A percentile compares a stretch with the other conserved stretches of the same genome.
These are phyloP conservation scores for Achlya flavicornis DNA, from an alignment of 2,888 invertebrate genomes.

Conservation along the genomic window DNA sequence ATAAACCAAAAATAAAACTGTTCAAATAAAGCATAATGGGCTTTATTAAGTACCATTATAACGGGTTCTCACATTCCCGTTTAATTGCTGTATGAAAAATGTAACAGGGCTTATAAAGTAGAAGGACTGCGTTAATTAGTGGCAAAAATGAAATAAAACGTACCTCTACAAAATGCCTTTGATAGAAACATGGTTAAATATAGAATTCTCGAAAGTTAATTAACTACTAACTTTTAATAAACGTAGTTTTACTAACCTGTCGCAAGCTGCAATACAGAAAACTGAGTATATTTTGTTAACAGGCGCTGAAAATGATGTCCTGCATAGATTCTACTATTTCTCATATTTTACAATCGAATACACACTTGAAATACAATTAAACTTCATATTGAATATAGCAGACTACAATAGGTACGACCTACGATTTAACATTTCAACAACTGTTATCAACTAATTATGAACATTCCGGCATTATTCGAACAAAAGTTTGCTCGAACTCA, in stretches of 20 bases:
- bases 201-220: neutral
- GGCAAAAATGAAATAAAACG: neutral
- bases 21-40: constrained; percentile 24
- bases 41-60: constrained; percentile 28
- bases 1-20: too few relatives aligned
- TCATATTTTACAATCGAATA: neutral
- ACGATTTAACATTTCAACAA: neutral
- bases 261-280: too few relatives aligned
- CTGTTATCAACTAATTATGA: neutral
- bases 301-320: too few relatives aligned
- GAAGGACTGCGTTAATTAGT: neutral
- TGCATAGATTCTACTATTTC: neutral
- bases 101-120: neutral
- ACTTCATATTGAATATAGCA: neutral
- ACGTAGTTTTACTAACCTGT: too few relatives aligned
- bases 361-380: neutral
- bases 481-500: neutral
- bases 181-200: neutral
- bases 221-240: too few relatives aligned
- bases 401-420: neutral
- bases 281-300: too few relatives aligned
- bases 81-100: constrained; percentile 18
- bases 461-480: neutral
- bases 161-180: neutral
- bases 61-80: constrained; percentile 23